phyloP scores from a whole-genome alignment of 2,888 invertebrate genomes.

The Oithona nana region DNA sequence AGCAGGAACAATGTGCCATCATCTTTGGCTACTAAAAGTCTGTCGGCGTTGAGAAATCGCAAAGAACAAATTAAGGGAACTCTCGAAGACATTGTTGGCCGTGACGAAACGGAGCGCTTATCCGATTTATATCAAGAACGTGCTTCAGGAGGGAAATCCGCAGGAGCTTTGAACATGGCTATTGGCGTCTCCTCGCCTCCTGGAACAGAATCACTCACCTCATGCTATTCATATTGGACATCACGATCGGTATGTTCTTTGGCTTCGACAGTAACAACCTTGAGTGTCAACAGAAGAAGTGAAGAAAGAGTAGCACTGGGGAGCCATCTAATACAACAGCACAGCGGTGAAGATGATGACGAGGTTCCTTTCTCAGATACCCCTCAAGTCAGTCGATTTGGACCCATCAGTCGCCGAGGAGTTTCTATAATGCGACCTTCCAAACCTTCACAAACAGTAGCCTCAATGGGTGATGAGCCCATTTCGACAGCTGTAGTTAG shows the following conservation, averaged over 20 bases:
- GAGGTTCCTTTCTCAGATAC: conserved; percentile 43
- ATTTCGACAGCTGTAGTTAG: conserved; percentile 10
- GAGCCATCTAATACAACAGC: too few relatives aligned
- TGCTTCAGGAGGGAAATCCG: not conserved
- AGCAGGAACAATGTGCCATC: not conserved
- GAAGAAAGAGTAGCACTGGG: too few relatives aligned
- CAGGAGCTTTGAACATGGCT: not conserved
- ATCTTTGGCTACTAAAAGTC: conserved; percentile 22
- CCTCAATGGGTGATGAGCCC: conserved; percentile 18
- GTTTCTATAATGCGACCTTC: conserved; percentile 22
- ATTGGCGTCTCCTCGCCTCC: not conserved
- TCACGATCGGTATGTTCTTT: conserved; percentile 19
- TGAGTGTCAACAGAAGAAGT: too few relatives aligned
- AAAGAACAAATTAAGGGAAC: conserved; percentile 41
- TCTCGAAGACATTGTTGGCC: conserved; percentile 35
- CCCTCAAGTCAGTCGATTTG: conserved; percentile 44
- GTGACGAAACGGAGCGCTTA: conserved; percentile 18
- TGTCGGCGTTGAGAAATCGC: conserved; percentile 39
- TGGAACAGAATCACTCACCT: too few relatives aligned
- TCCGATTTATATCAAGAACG: not conserved
- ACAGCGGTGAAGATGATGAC: conserved; percentile 35
- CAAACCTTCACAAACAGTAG: conserved; percentile 18
- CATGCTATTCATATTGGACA: conserved; percentile 25
- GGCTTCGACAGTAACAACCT: not conserved
- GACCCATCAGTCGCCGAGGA: conserved; percentile 40